Evolutionary conservation across 2,797 vertebrate species (phyloP).

Genomic region (Cossypha dichroa): DNA sequence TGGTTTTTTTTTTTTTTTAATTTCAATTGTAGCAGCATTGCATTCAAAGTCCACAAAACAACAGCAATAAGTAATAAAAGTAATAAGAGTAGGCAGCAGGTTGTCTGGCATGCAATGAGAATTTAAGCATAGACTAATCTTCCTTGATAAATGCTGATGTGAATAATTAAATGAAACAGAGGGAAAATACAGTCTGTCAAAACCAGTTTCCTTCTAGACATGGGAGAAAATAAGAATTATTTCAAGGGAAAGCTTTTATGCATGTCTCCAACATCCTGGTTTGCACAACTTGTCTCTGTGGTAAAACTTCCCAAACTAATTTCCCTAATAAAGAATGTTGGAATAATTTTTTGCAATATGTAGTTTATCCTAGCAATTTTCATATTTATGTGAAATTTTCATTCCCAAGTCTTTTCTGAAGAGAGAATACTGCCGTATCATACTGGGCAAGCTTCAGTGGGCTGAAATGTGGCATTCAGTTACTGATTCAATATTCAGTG

Average conservation of each 20-base stretch:
- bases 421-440: neutral
- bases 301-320: neutral
- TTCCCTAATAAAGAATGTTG: neutral
- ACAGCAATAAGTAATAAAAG: neutral
- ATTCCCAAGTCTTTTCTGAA: neutral
- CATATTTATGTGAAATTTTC: neutral
- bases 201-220: constrained; percentile 43
- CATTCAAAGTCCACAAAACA: neutral
- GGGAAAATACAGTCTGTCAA: constrained; percentile 62
- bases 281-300: constrained; percentile 6
- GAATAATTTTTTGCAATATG: neutral
- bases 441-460: neutral
- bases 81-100: neutral
- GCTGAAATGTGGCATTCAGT: neutral
- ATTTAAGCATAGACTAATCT: neutral
- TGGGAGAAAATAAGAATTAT: constrained; percentile 38
- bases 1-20: too few species aligned
- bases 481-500: neutral
- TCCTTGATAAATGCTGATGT: constrained; percentile 53
- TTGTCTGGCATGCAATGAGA: constrained; percentile 3
- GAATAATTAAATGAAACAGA: constrained; percentile 67
- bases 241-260: constrained; percentile 47
- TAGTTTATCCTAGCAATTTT: neutral
- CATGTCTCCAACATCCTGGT: neutral
- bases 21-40: neutral